A percentile compares a stretch with the other conserved stretches of the same genome.
Conservation (phyloP, 2,113 vertebrate species). For the Nematolebias whitei region DNA sequence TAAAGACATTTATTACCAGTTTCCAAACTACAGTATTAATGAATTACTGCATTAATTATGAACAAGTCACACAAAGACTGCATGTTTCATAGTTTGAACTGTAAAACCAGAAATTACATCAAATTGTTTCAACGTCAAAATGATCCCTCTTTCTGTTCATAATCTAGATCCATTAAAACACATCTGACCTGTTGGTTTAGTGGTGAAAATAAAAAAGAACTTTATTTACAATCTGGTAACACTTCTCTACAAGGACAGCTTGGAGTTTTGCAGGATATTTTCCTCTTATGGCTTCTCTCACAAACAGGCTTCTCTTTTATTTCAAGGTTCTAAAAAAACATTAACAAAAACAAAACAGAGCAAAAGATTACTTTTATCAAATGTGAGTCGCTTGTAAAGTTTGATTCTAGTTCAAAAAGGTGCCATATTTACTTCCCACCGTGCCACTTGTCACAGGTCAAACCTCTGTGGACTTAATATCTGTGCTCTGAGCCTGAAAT, state of each 20-base stretch:
- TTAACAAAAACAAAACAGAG: not conserved
- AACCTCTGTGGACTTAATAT: constrained; percentile 78
- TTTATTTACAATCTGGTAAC: constrained; percentile 52
- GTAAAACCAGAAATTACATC: constrained; percentile 19
- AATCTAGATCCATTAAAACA: constrained; percentile 18
- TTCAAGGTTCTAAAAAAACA: constrained; percentile 19
- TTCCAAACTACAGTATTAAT: constrained; percentile 2
- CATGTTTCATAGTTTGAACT: constrained; percentile 4
- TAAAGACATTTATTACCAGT: not conserved
- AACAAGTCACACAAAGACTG: no score
- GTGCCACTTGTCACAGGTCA: constrained; percentile 45
- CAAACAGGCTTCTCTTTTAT: not conserved
- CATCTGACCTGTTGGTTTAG: constrained; percentile 21
- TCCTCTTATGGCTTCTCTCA: not conserved
- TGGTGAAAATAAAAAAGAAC: constrained; percentile 11
- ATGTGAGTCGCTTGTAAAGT: not conserved
- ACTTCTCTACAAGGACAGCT: constrained; percentile 28
- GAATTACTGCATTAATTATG: not conserved
- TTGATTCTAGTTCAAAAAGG: not conserved
- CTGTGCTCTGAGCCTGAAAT: constrained; percentile 55
- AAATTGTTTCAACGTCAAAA: not conserved
- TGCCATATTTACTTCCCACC: constrained; percentile 27
- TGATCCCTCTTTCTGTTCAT: not conserved
- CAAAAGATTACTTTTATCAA: not conserved
- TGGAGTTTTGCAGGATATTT: constrained; percentile 1